Percentiles rank a stretch among this genome's conserved stretches.
Conservation (phyloP, 2,113 vertebrate genomes). For the Scortum barcoo region DNA sequence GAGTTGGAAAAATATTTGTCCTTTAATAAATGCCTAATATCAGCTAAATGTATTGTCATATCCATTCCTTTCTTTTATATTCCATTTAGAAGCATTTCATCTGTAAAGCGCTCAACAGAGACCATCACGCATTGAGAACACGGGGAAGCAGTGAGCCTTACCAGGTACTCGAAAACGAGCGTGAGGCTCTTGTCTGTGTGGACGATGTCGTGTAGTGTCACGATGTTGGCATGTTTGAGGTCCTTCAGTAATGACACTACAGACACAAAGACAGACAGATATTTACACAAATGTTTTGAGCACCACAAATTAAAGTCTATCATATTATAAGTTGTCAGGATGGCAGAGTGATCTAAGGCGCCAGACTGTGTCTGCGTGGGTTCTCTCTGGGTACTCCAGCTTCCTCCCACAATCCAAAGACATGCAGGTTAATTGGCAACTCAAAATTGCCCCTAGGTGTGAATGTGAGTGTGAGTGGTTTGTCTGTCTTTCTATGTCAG, state of each 20-base stretch:
- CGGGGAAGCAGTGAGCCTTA: constrained; percentile 69
- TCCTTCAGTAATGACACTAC: constrained; percentile 98
- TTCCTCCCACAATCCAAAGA: too few species aligned
- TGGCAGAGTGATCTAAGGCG: too few species aligned
- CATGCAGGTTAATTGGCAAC: too few species aligned
- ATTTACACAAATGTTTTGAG: neutral
- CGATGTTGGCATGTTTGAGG: constrained; percentile 99
- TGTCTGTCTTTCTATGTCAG: too few species aligned
- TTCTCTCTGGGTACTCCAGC: too few species aligned
- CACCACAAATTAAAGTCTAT: neutral
- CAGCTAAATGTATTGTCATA: neutral
- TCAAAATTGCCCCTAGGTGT: too few species aligned
- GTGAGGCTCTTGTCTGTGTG: constrained; percentile 99
- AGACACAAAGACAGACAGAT: neutral
- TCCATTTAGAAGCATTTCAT: neutral
- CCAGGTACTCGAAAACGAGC: constrained; percentile 98
- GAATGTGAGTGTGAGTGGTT: too few species aligned
- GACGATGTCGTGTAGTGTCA: constrained; percentile 98
- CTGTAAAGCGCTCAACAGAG: neutral
- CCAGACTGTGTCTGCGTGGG: too few species aligned
- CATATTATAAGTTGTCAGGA: too few species aligned
- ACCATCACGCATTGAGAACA: neutral
- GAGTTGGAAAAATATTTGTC: neutral
- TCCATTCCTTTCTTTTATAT: neutral
- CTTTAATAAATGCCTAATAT: neutral